Base-by-base conservation (phyloP, 2,888 invertebrate genomes). In the Ennomos fuscantarius region DNA sequence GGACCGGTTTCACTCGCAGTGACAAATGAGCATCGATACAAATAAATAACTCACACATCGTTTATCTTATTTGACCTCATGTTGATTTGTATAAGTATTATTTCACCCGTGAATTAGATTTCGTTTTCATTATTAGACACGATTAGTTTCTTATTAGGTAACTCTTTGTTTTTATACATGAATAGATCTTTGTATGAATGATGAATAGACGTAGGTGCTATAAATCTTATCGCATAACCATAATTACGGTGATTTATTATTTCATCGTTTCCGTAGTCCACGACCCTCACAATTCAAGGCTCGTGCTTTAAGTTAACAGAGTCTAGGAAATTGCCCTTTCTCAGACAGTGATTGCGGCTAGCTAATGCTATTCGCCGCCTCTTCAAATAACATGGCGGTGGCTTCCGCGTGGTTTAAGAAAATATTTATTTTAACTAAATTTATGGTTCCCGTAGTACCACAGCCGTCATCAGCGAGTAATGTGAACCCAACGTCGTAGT, bases 381-480 rank as follows among this genome's bases (percentile, higher is more conserved):
- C 78, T 76, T 78, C 79, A 78, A 87, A 86, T 87, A 87, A 83
- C 76, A 84, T 76, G 74, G 82, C 78, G 72, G 81, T 73, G 70
- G 84, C 89, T 89, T 89, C 90, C 89, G 89, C 86, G 76, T 87
- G 72, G 76, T 78, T 78, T 76, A 78, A 76, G 70, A 81, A 84
- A 83, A 83, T 85, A 83, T 88, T 87, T 89, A 87, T 87, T 87
- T 87, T 84, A 75, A 79, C 81, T 69, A 86, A 88, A 87, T 86
- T 86, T 79, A 85, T 86, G 84, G 83, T 72, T 79, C 68, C 70
- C 71, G 62, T 67, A 72, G 67, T 74, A 73, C 68, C 73, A 74
- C 75, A 65, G 68, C 79, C 64, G 76, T 81, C 79, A 84, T 88
- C 84, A 86, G 71, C 69, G 62, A 68, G 69, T 69, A 65, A 68